phyloP scores from a whole-genome alignment of 2,888 invertebrate genomes.

The Gortyna flavago region DNA sequence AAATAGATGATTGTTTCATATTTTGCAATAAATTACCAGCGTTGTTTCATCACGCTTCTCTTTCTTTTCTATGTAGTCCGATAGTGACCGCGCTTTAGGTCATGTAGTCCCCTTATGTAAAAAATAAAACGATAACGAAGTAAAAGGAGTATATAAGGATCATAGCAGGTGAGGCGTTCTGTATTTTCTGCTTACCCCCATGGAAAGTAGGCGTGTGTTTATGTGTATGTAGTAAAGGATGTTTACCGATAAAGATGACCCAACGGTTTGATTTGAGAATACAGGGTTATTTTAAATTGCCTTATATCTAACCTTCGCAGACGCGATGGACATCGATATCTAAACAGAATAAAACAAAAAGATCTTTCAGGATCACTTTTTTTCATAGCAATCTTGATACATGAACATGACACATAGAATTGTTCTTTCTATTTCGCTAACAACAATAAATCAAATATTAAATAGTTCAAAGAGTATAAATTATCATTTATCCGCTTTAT shows the following conservation, averaged over 20 bases:
- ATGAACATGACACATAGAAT: neutral
- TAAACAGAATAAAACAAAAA: too few species aligned
- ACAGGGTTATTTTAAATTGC: too few species aligned
- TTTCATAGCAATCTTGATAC: neutral
- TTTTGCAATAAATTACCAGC: too few species aligned
- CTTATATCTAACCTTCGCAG: too few species aligned
- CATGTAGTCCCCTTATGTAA: too few species aligned
- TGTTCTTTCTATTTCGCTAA: neutral
- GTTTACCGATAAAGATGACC: neutral
- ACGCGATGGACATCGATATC: too few species aligned
- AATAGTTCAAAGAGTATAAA: neutral
- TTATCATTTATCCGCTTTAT: conserved; percentile 26
- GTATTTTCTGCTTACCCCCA: neutral
- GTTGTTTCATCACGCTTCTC: too few species aligned
- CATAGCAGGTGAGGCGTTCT: neutral
- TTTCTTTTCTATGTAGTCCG: too few species aligned
- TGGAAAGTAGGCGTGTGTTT: neutral
- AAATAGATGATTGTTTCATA: too few species aligned
- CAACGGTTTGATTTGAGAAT: neutral
- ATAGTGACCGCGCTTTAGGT: too few species aligned
- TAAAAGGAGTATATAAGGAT: too few species aligned
- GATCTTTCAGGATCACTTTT: too few species aligned
- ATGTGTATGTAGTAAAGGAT: neutral
- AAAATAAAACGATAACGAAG: neutral
- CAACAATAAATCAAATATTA: conserved; percentile 7